Conservation (phyloP, 2,888 invertebrate species). For the Homarus gammarus region DNA sequence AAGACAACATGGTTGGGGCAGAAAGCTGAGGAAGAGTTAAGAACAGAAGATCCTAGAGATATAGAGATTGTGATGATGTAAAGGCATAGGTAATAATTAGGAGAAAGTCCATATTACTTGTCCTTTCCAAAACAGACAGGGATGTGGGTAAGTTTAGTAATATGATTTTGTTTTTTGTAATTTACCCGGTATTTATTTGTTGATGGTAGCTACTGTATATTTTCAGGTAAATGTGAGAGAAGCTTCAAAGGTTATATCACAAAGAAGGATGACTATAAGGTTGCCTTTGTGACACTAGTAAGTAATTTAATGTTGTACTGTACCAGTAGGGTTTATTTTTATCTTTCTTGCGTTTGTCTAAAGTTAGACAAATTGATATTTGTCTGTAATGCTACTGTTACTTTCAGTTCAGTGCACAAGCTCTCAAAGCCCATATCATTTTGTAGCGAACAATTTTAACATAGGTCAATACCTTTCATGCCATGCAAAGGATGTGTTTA, state of each 20-base stretch:
- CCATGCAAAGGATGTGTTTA: too few relatives aligned
- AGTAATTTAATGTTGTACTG: slow-evolving; percentile 78
- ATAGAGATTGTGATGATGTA: too few relatives aligned
- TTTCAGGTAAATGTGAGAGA: slow-evolving; percentile 56
- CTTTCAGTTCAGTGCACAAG: too few relatives aligned
- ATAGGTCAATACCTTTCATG: too few relatives aligned
- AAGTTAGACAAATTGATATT: too few relatives aligned
- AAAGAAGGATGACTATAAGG: slow-evolving; percentile 91
- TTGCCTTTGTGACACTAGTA: slow-evolving; percentile 89
- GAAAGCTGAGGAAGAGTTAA: too few relatives aligned
- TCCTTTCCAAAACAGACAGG: background rate
- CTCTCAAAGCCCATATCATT: too few relatives aligned
- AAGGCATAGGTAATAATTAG: background rate
- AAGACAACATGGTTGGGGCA: too few relatives aligned
- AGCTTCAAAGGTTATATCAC: slow-evolving; percentile 84
- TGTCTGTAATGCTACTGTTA: background rate
- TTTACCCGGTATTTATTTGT: background rate
- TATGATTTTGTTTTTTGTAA: background rate
- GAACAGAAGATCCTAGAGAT: too few relatives aligned
- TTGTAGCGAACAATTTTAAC: too few relatives aligned
- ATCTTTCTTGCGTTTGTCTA: too few relatives aligned
- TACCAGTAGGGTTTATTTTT: too few relatives aligned
- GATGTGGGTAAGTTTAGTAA: background rate
- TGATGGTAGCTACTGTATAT: background rate
- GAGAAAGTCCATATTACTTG: background rate